Evolutionary conservation across 2,113 vertebrate genomes (phyloP), one percentile per base, ranked within the genome.

Genomic region (Mungos mungo): DNA sequence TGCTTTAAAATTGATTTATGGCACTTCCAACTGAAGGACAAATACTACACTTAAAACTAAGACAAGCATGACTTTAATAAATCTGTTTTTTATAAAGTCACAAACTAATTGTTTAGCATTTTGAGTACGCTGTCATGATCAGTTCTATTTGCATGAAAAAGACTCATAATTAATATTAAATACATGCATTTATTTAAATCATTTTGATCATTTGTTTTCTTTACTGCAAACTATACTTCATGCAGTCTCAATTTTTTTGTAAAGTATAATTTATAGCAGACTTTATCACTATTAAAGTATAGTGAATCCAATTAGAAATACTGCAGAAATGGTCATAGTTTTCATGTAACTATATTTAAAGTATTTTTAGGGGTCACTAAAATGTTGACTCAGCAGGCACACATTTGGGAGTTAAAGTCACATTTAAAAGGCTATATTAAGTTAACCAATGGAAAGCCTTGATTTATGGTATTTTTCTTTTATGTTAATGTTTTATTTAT

Each of bases 241-340:
- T 74, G 10, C 14, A 82, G 1, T 82, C 14, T 92, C 50, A 81
- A 15, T 57, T 93, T 97, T 98, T 96, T 93, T 38, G 68, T 71
- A 89, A 52, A 27, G 92, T 93, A 65, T 69, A 72, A 52, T 88
- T 93, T 84, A 38, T 72, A 77, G 38, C 84, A 97, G 13, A 77
- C 29, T 90, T 3, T 95, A 92, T 35, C 33, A 18, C 0, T 82
- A 88, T 96, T 98, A 57, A 0, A 72, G 45, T 7, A 4, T 82
- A 66, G 47, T 76, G 94, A 94, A 94, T 97, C 84, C 93, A 97
- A 83, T 85, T 96, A 60, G 14, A 98, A 97, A 95, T 96, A 63
- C 29, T 80, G 81, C 0, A 72, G 72, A 95, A 96, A 93, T 97
- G 13, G 8, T 52, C 68, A 14, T 13, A 76, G 19, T 80, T 52